Conservation (phyloP, 2,113 vertebrate species). For the Alethe castanea region DNA sequence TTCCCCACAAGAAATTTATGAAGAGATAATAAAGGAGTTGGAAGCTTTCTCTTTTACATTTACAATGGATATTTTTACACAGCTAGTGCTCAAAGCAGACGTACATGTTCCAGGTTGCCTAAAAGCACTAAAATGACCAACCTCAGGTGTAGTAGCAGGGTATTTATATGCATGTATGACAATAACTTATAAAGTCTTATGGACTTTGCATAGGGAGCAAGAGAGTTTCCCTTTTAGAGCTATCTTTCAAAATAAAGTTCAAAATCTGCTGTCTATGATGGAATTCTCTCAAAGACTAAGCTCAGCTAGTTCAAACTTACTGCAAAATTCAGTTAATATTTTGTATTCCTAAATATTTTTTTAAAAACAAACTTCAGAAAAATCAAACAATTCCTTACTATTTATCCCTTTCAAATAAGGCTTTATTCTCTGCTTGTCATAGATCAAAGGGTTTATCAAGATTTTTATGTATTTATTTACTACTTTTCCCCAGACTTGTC, state of each 20-base stretch:
- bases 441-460: background rate
- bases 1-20: background rate
- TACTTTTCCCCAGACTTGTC: background rate
- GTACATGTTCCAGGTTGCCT: background rate
- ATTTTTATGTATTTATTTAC: background rate
- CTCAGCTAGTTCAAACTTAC: background rate
- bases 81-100: background rate
- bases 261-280: rapidly evolving
- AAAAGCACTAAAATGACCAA: rapidly evolving
- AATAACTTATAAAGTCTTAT: background rate
- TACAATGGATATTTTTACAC: background rate
- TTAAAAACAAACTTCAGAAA: background rate
- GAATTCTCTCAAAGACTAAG: background rate
- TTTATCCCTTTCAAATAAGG: background rate
- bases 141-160: background rate
- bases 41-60: background rate
- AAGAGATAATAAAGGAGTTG: background rate
- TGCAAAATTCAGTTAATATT: background rate
- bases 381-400: background rate
- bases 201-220: background rate
- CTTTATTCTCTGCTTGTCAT: background rate
- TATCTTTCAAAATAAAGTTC: background rate
- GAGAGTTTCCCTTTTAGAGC: background rate
- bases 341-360: background rate
- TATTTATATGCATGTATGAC: background rate